These are phyloP conservation scores for Kuschelorhynchus macadamiae DNA, from an alignment of 2,888 invertebrate genomes.

Conservation along the genomic window DNA sequence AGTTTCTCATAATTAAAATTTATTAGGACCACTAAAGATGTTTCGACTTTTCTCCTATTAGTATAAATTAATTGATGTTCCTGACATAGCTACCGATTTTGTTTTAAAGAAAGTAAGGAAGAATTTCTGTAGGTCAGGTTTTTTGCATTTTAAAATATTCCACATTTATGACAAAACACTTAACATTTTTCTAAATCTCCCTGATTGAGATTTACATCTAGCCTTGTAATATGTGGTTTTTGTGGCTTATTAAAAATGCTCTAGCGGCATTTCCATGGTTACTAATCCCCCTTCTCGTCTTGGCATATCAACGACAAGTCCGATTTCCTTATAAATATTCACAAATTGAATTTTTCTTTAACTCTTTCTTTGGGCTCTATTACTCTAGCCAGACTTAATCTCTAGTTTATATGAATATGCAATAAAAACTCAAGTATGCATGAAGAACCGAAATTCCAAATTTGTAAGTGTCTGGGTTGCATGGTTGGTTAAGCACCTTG, in stretches of 20 bases:
- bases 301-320: neutral
- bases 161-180: neutral
- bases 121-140: no score
- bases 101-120: no score
- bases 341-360: no score
- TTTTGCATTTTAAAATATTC: neutral
- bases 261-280: neutral
- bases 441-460: neutral
- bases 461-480: neutral
- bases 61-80: no score
- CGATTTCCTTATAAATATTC: neutral
- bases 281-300: neutral
- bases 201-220: neutral
- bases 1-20: no score
- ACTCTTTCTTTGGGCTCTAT: no score
- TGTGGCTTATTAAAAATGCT: neutral
- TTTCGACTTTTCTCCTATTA: no score
- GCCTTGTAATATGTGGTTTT: neutral
- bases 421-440: neutral
- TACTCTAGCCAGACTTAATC: no score
- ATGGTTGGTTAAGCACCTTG: neutral
- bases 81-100: no score
- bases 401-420: no score
- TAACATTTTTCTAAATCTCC: constrained; percentile 2
- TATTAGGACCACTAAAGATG: no score